These are phyloP conservation scores for Pemphredon lugubris DNA, from an alignment of 2,888 invertebrate genomes.

Conservation along the genomic window DNA sequence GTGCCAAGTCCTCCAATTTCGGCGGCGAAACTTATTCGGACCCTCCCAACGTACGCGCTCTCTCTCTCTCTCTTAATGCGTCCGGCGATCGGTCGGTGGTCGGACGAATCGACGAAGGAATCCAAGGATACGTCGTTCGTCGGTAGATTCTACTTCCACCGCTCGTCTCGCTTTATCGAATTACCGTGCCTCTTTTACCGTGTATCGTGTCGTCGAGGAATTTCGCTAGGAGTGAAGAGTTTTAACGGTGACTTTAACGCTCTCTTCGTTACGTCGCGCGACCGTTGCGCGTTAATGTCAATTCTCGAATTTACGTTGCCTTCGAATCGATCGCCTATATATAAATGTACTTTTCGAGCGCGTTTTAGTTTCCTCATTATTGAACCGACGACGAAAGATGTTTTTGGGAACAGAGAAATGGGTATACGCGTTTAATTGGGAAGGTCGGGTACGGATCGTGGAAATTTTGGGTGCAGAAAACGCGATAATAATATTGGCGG, in stretches of 20 bases:
- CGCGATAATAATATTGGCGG: neutral
- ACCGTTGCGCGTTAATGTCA: neutral
- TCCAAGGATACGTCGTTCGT: no score
- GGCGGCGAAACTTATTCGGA: conserved; percentile 12
- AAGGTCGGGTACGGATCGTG: neutral
- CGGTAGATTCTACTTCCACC: no score
- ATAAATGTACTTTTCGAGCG: no score
- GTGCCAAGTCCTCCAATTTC: conserved; percentile 39
- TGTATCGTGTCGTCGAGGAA: no score
- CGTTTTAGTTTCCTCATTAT: no score
- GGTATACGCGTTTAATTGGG: no score
- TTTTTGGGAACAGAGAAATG: no score
- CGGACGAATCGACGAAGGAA: no score
- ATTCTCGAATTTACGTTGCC: neutral
- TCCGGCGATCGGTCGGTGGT: conserved; percentile 1
- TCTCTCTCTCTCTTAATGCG: neutral
- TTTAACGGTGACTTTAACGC: conserved; percentile 3
- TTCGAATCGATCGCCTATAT: no score
- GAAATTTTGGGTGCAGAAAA: neutral
- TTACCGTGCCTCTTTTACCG: no score
- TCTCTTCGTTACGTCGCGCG: neutral
- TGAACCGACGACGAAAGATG: no score
- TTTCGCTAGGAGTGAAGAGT: no score
- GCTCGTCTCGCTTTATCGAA: neutral
- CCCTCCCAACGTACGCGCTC: neutral